Percentiles rank a stretch among this genome's conserved stretches.
Evolutionary conservation across 2,797 vertebrate genomes (phyloP).

Genomic region (Falco naumanni): DNA sequence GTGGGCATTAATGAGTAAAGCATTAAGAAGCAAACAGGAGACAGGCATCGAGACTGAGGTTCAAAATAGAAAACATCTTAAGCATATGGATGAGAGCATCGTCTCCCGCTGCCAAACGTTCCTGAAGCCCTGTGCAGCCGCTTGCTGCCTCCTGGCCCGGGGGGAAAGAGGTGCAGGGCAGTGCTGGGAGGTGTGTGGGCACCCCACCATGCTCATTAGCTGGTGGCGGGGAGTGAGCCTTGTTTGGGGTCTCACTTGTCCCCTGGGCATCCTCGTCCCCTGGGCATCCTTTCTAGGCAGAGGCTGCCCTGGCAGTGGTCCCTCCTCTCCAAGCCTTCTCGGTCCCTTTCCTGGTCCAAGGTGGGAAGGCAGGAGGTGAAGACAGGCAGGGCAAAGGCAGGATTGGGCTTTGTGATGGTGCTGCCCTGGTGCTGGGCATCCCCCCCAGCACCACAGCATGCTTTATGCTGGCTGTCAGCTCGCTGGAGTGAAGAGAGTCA

Average conservation of each 20-base stretch:
- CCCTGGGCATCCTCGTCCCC: not conserved
- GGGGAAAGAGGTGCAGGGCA: not conserved
- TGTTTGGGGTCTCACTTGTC: rapidly evolving
- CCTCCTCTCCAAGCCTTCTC: not conserved
- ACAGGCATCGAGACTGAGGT: not conserved
- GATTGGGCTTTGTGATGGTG: not conserved
- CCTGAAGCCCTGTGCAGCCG: not conserved
- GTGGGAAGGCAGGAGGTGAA: not conserved
- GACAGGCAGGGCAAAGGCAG: not conserved
- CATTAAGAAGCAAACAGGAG: not conserved
- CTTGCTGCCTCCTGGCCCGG: rapidly evolving
- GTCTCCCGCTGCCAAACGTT: rapidly evolving
- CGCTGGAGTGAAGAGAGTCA: not conserved
- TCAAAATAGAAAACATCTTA: not conserved
- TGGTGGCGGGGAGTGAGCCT: rapidly evolving
- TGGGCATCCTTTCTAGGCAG: not conserved
- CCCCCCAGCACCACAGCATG: not conserved
- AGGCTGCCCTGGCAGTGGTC: not conserved
- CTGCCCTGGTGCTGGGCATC: not conserved
- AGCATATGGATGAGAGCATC: not conserved
- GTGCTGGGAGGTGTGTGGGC: not conserved
- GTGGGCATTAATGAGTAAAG: not conserved
- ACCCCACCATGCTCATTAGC: rapidly evolving
- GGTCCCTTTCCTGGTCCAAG: not conserved
- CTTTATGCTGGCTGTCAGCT: not conserved